A percentile compares a stretch with the other conserved stretches of the same genome.
phyloP scores from a whole-genome alignment of 2,888 invertebrate species.

The Rugalucina vietnamica region DNA sequence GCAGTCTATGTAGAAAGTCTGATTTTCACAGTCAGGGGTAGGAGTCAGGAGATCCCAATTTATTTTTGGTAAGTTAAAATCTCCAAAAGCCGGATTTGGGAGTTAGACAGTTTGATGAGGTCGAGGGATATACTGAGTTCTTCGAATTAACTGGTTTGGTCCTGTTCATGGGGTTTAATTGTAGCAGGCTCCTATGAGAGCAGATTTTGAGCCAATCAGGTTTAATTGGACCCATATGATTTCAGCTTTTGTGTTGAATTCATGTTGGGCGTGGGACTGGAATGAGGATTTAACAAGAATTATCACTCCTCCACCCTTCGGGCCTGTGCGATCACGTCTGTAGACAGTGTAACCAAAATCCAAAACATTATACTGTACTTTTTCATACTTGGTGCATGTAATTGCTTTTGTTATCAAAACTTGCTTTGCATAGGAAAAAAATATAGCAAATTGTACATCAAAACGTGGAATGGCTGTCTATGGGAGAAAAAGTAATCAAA shows the following conservation, averaged over 20 bases:
- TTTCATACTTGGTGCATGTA: too few species aligned
- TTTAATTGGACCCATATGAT: not conserved
- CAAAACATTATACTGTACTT: too few species aligned
- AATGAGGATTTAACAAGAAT: not conserved
- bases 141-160: not conserved
- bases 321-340: not conserved
- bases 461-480: too few species aligned
- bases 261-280: not conserved
- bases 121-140: not conserved
- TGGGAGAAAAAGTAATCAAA: too few species aligned
- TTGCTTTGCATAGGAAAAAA: too few species aligned
- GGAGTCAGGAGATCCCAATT: not conserved
- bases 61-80: not conserved
- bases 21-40: not conserved
- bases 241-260: not conserved
- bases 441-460: too few species aligned
- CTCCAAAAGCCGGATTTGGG: not conserved
- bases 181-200: not conserved
- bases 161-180: not conserved
- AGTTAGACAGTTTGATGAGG: not conserved
- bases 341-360: not conserved
- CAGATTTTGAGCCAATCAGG: not conserved
- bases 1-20: not conserved
- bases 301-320: not conserved
- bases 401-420: too few species aligned